These are phyloP conservation scores for Tenthredo scrophulariae DNA, from an alignment of 2,888 invertebrate genomes.

Conservation along the genomic window DNA sequence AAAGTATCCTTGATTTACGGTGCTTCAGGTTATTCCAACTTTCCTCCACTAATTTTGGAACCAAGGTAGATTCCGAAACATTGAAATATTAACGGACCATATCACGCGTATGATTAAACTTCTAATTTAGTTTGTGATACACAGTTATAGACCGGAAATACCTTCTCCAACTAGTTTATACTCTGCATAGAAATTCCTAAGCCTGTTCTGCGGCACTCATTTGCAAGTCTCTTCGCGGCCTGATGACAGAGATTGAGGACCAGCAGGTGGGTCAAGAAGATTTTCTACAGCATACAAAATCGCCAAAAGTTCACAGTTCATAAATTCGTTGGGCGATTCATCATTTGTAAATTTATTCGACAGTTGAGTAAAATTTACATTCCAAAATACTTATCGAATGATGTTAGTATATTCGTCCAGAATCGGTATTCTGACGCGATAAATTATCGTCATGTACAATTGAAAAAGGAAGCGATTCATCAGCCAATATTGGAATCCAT, in stretches of 20 bases:
- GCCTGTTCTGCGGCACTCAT: background rate
- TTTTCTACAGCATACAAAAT: constrained; percentile 1
- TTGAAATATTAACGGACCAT: background rate
- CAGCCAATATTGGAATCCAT: background rate
- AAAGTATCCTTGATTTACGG: background rate
- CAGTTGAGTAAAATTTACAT: background rate
- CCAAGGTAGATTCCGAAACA: background rate
- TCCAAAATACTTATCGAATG: background rate
- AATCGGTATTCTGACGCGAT: background rate
- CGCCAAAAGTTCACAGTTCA: background rate
- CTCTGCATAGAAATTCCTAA: background rate
- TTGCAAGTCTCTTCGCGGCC: background rate
- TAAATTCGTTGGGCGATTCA: background rate
- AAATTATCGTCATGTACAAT: background rate
- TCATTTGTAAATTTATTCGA: constrained; percentile 4
- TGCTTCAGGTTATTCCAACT: background rate
- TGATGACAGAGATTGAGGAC: constrained; percentile 35
- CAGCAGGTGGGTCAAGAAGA: constrained; percentile 28
- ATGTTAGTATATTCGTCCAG: background rate
- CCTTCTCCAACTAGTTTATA: background rate
- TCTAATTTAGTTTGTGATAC: background rate
- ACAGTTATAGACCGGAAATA: background rate
- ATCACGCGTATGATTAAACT: background rate
- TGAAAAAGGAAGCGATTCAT: background rate
- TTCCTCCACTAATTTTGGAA: background rate